Base-by-base conservation (phyloP, 2,888 invertebrate genomes). In the Baccha elongata region DNA sequence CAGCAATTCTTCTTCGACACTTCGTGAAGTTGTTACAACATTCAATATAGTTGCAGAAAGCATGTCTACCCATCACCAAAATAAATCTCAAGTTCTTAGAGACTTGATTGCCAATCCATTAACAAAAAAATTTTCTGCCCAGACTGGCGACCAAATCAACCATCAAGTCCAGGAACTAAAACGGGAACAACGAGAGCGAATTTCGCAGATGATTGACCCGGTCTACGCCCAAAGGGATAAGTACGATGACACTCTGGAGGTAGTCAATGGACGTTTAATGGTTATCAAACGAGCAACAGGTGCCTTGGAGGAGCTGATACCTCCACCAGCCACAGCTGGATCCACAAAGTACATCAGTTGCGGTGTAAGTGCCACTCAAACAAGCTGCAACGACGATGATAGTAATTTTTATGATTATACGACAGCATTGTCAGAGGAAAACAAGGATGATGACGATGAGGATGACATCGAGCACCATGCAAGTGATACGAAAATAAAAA, bases 221-320 rank as follows among this genome's bases (percentile, higher is more conserved):
- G 89, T 89, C 5, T 89, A 86, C 65, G 86, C 85, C 0, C 87
- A 90, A 35, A 87, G 86, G 7, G 88, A 89, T 7, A 85, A 81
- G 11, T 88, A 88, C 46, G 86, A 88, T 15, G 89, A 90, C 60
- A 86, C 85, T 0, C 65, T 90, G 3, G 90, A 90, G 23, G 86
- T 90, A 3, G 85, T 89, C 1, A 86, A 89, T 73, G 87, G 87
- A 17, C 86, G 86, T 11, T 69, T 90, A 71, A 87, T 89, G 84
- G 85, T 89, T 42, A 86, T 88, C 1, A 88, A 89, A 35, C 87
- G 87, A 50, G 84, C 86, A 37, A 86, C 88, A 0, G 88, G 88
- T 0, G 86, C 85, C 3, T 21, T 89, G 6, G 84, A 85, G 17
- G 88, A 89, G 11, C 62, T 89, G 0, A 85, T 21, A 3, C 64